phyloP scores from a whole-genome alignment of 2,797 vertebrate genomes.

The Molossus alvarezi region DNA sequence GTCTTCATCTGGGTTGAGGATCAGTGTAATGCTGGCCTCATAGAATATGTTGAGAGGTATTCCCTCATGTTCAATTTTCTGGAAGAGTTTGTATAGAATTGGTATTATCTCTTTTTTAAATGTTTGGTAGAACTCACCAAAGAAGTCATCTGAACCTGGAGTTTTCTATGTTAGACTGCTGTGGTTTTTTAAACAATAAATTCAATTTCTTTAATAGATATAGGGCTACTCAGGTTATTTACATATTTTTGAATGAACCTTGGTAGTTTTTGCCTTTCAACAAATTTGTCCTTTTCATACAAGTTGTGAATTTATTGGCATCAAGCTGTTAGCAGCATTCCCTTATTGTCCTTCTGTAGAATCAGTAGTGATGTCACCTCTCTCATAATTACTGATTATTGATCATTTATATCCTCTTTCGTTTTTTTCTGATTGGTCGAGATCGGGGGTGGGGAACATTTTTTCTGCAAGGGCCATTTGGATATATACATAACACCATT shows the following conservation, averaged over 20 bases:
- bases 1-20: background rate
- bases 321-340: background rate
- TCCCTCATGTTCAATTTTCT: background rate
- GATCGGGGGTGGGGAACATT: no score
- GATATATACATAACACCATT: no score
- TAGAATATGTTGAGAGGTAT: background rate
- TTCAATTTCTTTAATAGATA: conserved; percentile 11
- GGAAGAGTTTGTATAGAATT: background rate
- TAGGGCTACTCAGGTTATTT: background rate
- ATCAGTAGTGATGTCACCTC: background rate
- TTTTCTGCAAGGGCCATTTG: no score
- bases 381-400: conserved; percentile 13
- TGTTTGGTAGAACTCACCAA: background rate
- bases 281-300: background rate
- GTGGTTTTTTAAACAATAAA: background rate
- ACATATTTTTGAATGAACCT: background rate
- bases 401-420: background rate
- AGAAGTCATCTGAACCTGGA: background rate
- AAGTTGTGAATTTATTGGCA: conserved; percentile 4
- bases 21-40: background rate
- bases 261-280: background rate
- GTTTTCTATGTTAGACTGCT: background rate
- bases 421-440: background rate
- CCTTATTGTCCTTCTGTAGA: background rate
- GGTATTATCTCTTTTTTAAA: background rate